Evolutionary conservation across 2,113 vertebrate species (phyloP).

Genomic region (Carollia perspicillata): DNA sequence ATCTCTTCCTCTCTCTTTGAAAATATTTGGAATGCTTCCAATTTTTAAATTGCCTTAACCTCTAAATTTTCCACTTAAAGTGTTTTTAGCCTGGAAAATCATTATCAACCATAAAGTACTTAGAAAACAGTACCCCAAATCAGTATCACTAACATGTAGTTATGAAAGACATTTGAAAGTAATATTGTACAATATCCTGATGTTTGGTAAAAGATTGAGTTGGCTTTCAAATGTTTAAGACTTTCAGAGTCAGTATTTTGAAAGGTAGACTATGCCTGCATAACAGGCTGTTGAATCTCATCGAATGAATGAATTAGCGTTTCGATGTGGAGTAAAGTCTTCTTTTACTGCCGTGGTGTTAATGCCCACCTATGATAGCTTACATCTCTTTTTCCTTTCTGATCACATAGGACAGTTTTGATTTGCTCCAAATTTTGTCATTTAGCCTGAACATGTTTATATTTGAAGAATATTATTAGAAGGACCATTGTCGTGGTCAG

Average conservation of each 20-base stretch:
- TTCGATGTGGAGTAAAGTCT: slow-evolving; percentile 37
- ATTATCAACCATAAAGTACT: not conserved
- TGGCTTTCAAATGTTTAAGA: slow-evolving; percentile 34
- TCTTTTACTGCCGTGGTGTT: not conserved
- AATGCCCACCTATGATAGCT: not conserved
- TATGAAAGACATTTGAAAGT: slow-evolving; percentile 8
- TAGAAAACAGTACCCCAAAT: not conserved
- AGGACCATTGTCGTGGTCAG: not conserved
- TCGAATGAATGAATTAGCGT: not conserved
- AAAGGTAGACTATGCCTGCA: not conserved
- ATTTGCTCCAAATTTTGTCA: not conserved
- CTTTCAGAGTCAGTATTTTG: slow-evolving; percentile 2
- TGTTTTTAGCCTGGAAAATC: slow-evolving; percentile 1
- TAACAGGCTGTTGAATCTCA: not conserved
- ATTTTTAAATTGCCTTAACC: slow-evolving; percentile 28
- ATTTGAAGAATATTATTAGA: not conserved
- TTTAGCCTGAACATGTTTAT: not conserved
- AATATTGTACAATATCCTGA: not conserved
- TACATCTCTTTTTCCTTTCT: not conserved
- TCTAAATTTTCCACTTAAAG: slow-evolving; percentile 17
- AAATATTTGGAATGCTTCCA: slow-evolving; percentile 38
- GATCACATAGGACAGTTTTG: not conserved
- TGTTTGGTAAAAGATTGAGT: not conserved
- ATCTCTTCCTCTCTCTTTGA: not conserved
- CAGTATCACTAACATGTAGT: not conserved